phyloP scores from a whole-genome alignment of 1,140 invertebrate species.

The Sitophilus oryzae region DNA sequence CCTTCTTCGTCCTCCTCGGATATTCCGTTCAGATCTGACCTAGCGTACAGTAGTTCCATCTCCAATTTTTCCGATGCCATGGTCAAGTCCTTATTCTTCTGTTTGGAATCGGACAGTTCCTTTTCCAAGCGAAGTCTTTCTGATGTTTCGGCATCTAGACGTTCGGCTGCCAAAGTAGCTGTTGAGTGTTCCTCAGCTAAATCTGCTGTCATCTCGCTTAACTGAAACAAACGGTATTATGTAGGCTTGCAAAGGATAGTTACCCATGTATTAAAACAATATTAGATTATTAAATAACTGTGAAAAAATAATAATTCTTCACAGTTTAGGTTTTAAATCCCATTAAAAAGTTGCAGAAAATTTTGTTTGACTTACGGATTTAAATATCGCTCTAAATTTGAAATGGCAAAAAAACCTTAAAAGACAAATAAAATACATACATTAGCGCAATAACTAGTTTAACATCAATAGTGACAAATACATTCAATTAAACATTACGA shows the following conservation, averaged over 20 bases:
- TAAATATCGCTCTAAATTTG: too few relatives aligned
- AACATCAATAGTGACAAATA: too few relatives aligned
- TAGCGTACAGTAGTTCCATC: slow-evolving; percentile 76
- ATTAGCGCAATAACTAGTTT: too few relatives aligned
- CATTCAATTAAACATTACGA: too few relatives aligned
- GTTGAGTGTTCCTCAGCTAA: slow-evolving; percentile 86
- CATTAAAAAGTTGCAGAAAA: too few relatives aligned
- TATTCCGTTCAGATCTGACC: slow-evolving; percentile 64
- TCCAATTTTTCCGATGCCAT: slow-evolving; percentile 76
- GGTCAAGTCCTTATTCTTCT: slow-evolving; percentile 67
- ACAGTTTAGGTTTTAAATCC: too few relatives aligned
- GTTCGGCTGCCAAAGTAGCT: slow-evolving; percentile 78
- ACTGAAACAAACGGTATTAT: slow-evolving; percentile 51
- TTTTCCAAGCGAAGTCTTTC: slow-evolving; percentile 75
- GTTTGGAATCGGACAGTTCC: slow-evolving; percentile 74
- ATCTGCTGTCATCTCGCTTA: slow-evolving; percentile 86
- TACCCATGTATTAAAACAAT: too few relatives aligned
- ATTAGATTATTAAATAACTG: not conserved
- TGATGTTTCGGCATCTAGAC: slow-evolving; percentile 79
- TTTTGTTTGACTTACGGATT: too few relatives aligned
- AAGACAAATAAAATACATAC: too few relatives aligned
- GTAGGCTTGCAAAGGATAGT: too few relatives aligned
- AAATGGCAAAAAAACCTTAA: too few relatives aligned
- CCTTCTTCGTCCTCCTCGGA: slow-evolving; percentile 49
- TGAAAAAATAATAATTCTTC: not conserved